Evolutionary conservation across 2,113 vertebrate species (phyloP).

Genomic region (Sinocyclocheilus anophthalmus): DNA sequence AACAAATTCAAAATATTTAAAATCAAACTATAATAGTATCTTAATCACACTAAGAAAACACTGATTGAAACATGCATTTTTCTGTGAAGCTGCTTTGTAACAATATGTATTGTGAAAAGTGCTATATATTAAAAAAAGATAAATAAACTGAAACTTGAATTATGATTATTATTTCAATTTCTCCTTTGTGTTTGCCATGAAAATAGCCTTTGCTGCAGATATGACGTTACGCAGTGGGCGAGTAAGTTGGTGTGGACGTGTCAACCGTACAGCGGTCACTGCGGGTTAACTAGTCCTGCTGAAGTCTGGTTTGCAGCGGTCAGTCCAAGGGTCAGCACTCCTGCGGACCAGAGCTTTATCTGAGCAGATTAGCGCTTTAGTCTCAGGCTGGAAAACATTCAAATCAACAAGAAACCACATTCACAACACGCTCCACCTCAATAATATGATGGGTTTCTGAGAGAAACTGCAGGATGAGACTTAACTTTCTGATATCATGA

Average conservation of each 20-base stretch:
- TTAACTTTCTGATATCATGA: not conserved
- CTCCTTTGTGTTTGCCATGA: not conserved
- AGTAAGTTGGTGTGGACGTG: not conserved
- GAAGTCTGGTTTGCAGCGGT: not conserved
- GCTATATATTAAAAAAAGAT: no score
- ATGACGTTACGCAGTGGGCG: not conserved
- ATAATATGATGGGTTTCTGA: not conserved
- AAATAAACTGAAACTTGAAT: not conserved
- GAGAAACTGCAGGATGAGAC: not conserved
- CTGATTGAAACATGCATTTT: no score
- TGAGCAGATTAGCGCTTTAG: not conserved
- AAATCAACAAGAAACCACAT: not conserved
- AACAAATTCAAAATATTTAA: no score
- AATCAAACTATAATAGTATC: no score
- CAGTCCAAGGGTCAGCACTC: not conserved
- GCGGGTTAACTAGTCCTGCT: not conserved
- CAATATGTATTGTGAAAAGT: no score
- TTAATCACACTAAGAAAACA: no score
- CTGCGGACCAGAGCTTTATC: not conserved
- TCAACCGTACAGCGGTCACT: not conserved
- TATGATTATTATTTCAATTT: not conserved
- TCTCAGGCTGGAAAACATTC: not conserved
- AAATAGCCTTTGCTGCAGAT: not conserved
- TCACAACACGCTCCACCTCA: not conserved
- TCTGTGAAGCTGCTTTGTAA: no score